Percentiles rank a stretch among this genome's conserved stretches.
Conservation (phyloP, 2,797 vertebrate genomes). For the Phrynocephalus vlangalii region DNA sequence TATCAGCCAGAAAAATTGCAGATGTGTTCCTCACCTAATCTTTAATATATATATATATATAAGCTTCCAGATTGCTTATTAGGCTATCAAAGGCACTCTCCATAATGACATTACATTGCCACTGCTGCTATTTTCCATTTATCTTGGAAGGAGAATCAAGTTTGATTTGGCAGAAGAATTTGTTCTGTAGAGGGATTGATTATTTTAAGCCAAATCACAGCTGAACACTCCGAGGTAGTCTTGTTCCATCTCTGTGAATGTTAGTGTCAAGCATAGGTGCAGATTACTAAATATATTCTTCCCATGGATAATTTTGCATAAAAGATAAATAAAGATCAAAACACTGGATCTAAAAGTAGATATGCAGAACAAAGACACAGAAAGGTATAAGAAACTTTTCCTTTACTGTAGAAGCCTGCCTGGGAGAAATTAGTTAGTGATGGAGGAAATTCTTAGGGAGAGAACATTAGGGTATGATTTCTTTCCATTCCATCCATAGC, state of each 20-base stretch:
- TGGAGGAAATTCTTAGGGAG: too few relatives aligned
- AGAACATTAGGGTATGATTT: too few relatives aligned
- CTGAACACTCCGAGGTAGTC: background rate
- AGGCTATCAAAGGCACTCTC: background rate
- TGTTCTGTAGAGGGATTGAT: background rate
- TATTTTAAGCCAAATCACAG: background rate
- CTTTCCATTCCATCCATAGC: too few relatives aligned
- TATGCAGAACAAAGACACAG: background rate
- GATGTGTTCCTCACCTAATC: background rate
- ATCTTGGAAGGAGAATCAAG: background rate
- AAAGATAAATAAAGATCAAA: background rate
- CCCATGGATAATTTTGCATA: background rate
- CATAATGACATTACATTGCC: background rate
- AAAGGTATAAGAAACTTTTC: too few relatives aligned
- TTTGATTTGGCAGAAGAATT: constrained; percentile 4
- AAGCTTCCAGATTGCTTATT: background rate
- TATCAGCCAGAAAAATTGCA: background rate
- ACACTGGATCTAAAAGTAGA: background rate
- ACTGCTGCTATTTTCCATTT: background rate
- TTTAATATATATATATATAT: background rate
- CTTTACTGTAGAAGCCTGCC: too few relatives aligned
- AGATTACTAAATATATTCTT: background rate
- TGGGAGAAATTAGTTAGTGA: too few relatives aligned
- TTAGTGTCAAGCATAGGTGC: background rate
- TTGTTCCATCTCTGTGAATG: background rate